These are phyloP conservation scores for Orius laevigatus DNA, from an alignment of 1,140 invertebrate species.

Conservation along the genomic window DNA sequence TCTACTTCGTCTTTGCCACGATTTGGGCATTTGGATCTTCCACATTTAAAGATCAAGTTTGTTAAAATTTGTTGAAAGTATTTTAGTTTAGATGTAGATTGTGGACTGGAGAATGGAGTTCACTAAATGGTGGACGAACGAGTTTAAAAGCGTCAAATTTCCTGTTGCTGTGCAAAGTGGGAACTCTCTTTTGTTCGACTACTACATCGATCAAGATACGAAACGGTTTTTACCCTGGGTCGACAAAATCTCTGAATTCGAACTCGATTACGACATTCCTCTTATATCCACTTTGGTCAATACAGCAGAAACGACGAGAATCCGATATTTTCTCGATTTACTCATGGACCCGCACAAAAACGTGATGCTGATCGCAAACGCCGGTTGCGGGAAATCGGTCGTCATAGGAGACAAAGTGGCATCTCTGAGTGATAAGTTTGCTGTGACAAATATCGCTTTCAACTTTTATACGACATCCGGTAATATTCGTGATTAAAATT, in stretches of 20 bases:
- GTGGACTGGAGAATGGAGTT: conserved; percentile 85
- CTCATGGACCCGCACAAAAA: conserved; percentile 64
- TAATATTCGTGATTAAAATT: conserved; percentile 22
- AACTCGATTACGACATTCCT: conserved; percentile 72
- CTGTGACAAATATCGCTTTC: conserved; percentile 76
- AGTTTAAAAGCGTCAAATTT: conserved; percentile 84
- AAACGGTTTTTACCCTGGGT: conserved; percentile 78
- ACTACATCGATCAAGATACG: conserved; percentile 70
- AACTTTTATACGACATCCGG: conserved; percentile 93
- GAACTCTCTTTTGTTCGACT: conserved; percentile 71
- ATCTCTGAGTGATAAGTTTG: conserved; percentile 57
- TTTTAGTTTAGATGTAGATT: conserved; percentile 28
- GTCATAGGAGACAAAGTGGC: conserved; percentile 67
- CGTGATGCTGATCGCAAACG: conserved; percentile 78
- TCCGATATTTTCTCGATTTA: conserved; percentile 80
- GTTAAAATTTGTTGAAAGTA: neutral
- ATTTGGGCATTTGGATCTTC: conserved; percentile 91
- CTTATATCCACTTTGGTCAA: conserved; percentile 69
- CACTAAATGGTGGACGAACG: conserved; percentile 78
- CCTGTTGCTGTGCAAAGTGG: conserved; percentile 67
- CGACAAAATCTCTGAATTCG: conserved; percentile 55
- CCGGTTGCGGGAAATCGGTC: conserved; percentile 77
- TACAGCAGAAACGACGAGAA: conserved; percentile 73
- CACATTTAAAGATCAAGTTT: conserved; percentile 68
- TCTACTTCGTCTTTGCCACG: conserved; percentile 80